These are phyloP conservation scores for Alectoris magna DNA, from an alignment of 2,797 vertebrate species.

Conservation along the genomic window DNA sequence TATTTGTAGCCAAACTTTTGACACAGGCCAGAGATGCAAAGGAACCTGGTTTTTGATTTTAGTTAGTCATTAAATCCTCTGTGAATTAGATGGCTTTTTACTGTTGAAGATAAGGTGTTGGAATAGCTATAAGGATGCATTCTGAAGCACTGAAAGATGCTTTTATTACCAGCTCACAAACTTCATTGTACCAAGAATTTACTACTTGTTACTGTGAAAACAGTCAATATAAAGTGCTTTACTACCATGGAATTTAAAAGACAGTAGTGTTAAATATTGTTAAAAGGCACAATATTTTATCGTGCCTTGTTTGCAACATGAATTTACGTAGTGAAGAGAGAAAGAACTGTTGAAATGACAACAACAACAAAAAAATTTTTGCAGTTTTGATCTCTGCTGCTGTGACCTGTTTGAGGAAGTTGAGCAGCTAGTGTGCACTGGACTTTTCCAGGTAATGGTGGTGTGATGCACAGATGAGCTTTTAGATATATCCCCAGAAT, in stretches of 20 bases:
- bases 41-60: not conserved
- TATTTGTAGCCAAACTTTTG: conserved; percentile 3
- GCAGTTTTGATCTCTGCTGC: not conserved
- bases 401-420: not conserved
- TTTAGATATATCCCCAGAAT: not conserved
- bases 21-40: not conserved
- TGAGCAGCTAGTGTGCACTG: not conserved
- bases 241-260: not conserved
- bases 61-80: not conserved
- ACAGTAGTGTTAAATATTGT: not conserved
- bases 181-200: not conserved
- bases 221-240: not conserved
- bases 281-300: not conserved
- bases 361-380: not conserved
- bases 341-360: not conserved
- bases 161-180: not conserved
- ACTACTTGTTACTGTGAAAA: not conserved
- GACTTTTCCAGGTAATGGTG: not conserved
- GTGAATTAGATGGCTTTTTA: not conserved
- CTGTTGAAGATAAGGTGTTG: not conserved
- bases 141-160: not conserved
- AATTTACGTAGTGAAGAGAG: not conserved
- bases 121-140: not conserved
- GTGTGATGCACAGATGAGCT: not conserved
- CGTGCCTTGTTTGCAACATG: not conserved